Evolutionary conservation across 1,140 invertebrate genomes (phyloP), one percentile per base, ranked within the genome.

Genomic region (Conus ventricosus): DNA sequence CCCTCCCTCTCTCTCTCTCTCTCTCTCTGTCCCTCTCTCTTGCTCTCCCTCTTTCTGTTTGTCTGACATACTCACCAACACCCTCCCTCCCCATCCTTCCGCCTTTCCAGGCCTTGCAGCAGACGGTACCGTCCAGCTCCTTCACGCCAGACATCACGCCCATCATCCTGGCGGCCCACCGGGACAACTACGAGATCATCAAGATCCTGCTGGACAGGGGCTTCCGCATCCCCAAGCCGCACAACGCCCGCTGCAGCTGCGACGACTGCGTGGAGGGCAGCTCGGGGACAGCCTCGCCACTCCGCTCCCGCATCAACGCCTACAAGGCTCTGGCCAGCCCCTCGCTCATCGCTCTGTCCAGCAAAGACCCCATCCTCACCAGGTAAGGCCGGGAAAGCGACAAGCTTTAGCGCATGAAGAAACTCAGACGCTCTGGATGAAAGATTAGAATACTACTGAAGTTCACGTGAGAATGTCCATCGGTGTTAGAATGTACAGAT

Each of bases 151-250:
- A 99, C 95, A 99, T 99, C 91, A 99, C 98, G 0, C 99, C 98
- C 8, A 96, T 99, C 87, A 99, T 99, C 91, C 96, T 99, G 91
- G 98, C 99, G 2, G 98, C 98, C 25, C 99, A 99, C 95, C 96
- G 98, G 88, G 98, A 99, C 96, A 99, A 99, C 96, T 99, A 99
- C 95, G 99, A 99, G 96, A 99, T 99, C 91, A 99, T 99, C 93
- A 99, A 99, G 96, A 98, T 99, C 90, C 96, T 99, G 13, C 95
- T 99, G 89, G 98, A 99, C 96, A 81, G 94, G 60, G 95, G 95
- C 5, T 94, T 94, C 88, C 89, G 92, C 85, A 95, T 95, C 57
- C 92, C 94, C 1, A 95, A 95, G 91, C 95, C 95, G 60, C 95
- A 95, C 87, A 94, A 95, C 89, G 92, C 95, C 15, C 92, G 94